Base-by-base conservation (phyloP, 2,797 vertebrate genomes). In the Amazonetta brasiliensis region DNA sequence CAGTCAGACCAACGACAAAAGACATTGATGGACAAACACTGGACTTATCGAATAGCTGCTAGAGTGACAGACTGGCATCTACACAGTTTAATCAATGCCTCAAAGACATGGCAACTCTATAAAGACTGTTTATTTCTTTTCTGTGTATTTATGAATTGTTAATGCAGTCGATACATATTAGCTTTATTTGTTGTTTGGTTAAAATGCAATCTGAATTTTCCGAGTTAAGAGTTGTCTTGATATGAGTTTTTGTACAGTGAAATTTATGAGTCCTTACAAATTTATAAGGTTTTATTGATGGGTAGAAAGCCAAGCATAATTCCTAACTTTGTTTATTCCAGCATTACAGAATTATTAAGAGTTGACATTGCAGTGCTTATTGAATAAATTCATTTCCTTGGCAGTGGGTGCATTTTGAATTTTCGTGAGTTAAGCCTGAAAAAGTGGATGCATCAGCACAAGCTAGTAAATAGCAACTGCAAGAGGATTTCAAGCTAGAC, bases 131-230 rank as follows among this genome's bases (percentile, higher is more conserved):
- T 85, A 85, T 86, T 90, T 90, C 60, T 95, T 90, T 92, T 96
- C 93, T 80, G 90, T 79, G 95, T 73, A 41, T 90, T 94, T 96
- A 97, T 96, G 93, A 97, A 97, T 97, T 96, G 90, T 93, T 97
- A 95, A 97, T 94, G 46, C 62, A 63, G 96, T 96, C 94, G 86
- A 82, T 97, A 93, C 64, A 16, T 88, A 94, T 95, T 92, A 93
- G 91, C 79, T 94, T 89, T 87, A 80, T 95, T 91, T 92, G 68
- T 50, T 94, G 23, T 64, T 91, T n/a, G 7, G 93, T 86, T 92
- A 93, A 94, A 96, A 92, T 37, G 85, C 84, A 84, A 78, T 87
- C 54, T 69, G 84, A 90, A 81, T 90, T 89, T 95, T 91, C 50
- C 37, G 62, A 55, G 60, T 73, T 76, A 33, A 90, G 67, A 87